Conservation (phyloP, 2,113 vertebrate species). For the Engraulis encrasicolus region DNA sequence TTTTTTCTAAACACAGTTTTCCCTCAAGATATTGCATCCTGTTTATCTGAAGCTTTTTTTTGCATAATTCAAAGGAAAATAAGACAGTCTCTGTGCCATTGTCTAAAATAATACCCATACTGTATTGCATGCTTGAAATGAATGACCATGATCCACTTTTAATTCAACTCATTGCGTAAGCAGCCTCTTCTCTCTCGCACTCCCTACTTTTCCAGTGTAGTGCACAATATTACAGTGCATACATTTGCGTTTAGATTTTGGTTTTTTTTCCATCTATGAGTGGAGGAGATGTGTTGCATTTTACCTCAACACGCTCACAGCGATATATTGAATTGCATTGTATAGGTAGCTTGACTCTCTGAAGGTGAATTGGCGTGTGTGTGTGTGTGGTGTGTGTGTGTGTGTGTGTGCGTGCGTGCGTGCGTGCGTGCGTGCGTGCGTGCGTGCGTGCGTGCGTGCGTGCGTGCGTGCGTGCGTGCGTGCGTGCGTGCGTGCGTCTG, state of each 20-base stretch:
- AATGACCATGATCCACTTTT: neutral
- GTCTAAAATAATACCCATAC: neutral
- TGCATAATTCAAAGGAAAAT: conserved; percentile 1
- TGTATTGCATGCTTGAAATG: neutral
- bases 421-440: too few species aligned
- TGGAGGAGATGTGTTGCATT: neutral
- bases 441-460: neutral
- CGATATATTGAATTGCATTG: neutral
- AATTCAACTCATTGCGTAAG: neutral
- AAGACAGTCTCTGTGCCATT: neutral
- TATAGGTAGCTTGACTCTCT: neutral
- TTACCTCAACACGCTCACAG: neutral
- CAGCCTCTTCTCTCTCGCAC: neutral
- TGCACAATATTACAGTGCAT: neutral
- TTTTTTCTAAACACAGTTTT: neutral
- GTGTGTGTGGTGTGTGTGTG: too few species aligned
- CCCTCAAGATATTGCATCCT: neutral
- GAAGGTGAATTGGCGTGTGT: neutral
- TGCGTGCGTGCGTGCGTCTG: too few species aligned
- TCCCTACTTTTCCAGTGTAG: neutral
- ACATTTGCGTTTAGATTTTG: neutral
- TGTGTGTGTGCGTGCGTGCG: too few species aligned
- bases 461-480: too few species aligned
- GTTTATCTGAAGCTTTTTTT: neutral
- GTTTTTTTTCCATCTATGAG: neutral